These are phyloP conservation scores for Mirounga angustirostris DNA, from an alignment of 2,113 vertebrate genomes.

Conservation along the genomic window DNA sequence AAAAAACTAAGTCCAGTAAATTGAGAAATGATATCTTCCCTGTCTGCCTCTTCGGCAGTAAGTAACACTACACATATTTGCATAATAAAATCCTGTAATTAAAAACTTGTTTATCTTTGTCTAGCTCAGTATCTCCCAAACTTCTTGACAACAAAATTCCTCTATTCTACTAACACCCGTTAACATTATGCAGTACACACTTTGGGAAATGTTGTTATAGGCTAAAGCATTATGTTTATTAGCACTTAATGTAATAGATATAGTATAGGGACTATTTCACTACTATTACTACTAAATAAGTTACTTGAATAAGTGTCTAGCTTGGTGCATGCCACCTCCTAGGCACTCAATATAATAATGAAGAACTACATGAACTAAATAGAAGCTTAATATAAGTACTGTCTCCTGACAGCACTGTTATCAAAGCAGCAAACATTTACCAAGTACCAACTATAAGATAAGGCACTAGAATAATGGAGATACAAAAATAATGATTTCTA, in stretches of 20 bases:
- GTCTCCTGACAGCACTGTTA: background rate
- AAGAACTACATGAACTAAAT: background rate
- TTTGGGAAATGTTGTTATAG: slow-evolving; percentile 9
- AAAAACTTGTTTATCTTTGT: background rate
- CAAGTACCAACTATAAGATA: background rate
- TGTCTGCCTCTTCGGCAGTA: background rate
- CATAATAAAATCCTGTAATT: background rate
- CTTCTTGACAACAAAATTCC: background rate
- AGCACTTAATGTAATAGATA: background rate
- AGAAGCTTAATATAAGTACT: background rate
- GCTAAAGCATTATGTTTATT: background rate
- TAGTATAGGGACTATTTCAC: background rate
- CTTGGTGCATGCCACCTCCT: background rate
- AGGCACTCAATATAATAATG: background rate
- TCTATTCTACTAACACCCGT: slow-evolving; percentile 35
- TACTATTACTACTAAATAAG: background rate
- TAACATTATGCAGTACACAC: slow-evolving; percentile 2
- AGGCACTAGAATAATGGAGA: background rate
- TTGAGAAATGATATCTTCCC: background rate
- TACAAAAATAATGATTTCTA: background rate
- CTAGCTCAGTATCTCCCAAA: background rate
- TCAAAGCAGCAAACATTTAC: slow-evolving; percentile 28
- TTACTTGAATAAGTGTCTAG: background rate
- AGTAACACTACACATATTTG: background rate
- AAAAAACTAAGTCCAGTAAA: background rate